phyloP scores from a whole-genome alignment of 1,140 invertebrate genomes.

The Drosophila subpulchrella region DNA sequence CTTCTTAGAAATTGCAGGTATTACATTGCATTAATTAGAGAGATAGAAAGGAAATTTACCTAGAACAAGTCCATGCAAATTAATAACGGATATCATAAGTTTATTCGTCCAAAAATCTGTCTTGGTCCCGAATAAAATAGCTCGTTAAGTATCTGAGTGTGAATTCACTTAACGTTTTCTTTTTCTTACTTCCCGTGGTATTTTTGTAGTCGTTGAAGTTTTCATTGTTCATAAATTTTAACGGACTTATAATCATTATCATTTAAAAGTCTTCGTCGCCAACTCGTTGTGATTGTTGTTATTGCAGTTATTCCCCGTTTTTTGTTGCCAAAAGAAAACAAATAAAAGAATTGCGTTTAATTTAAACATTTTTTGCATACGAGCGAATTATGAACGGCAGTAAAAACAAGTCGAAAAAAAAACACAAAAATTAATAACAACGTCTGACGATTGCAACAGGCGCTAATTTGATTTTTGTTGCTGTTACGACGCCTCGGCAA shows the following conservation, averaged over 20 bases:
- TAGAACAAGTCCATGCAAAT: background rate
- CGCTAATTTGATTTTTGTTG: constrained; percentile 79
- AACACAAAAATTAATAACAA: constrained; percentile 24
- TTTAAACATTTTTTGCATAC: constrained; percentile 66
- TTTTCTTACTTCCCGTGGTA: background rate
- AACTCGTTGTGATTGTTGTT: constrained; percentile 23
- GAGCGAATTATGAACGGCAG: constrained; percentile 59
- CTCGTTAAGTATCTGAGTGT: constrained; percentile 21
- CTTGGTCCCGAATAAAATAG: background rate
- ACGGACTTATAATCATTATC: constrained; percentile 74
- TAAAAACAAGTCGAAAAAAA: constrained; percentile 36
- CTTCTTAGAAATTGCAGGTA: no score
- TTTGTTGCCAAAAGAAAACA: constrained; percentile 60
- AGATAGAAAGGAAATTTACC: background rate
- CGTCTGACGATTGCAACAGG: constrained; percentile 72
- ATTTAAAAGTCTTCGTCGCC: constrained; percentile 51
- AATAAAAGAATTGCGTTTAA: constrained; percentile 62
- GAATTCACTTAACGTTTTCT: constrained; percentile 27
- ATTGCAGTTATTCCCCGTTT: constrained; percentile 34
- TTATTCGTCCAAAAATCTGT: background rate
- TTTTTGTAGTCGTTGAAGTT: constrained; percentile 49
- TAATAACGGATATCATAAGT: constrained; percentile 2
- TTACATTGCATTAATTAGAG: background rate
- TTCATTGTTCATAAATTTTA: constrained; percentile 77
- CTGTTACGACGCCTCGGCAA: constrained; percentile 65